Base-by-base conservation (phyloP, 2,888 invertebrate species). In the Drosophila meridionalis region DNA sequence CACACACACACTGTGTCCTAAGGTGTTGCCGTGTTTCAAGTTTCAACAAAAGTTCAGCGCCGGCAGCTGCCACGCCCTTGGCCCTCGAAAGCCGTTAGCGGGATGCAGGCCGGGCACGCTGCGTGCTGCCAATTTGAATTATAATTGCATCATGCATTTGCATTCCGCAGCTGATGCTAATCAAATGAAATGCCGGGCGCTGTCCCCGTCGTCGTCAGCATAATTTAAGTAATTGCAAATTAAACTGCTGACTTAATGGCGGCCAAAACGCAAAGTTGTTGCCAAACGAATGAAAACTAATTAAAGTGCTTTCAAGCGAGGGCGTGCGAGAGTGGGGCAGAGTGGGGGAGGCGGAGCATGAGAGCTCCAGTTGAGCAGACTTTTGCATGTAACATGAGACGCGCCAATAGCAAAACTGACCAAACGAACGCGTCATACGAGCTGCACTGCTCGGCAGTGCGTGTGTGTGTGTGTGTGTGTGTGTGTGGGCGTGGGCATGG, bases 191-290 rank as follows among this genome's bases (percentile, higher is more conserved):
- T 52, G 61, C 36, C 53, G 60, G 67, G 65, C 75, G 75, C 65
- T 63, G 76, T 56, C 48, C 50, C 57, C 48, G 7, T 36, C 11
- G 30, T 45, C 11, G 34, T 42, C 43, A 65, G 57, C 79, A 73
- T 73, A 73, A 87, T 80, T 73, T 74, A 65, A 73, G 59, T 73
- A 78, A 80, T 85, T 80, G 88, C 76, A 82, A 87, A 84, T 73
- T 76, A 69, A 77, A 75, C 77, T 74, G 53, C 77, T 68, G 67
- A 60, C 70, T 76, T 66, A 74, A 76, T 78, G 78, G 67, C 84
- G 80, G 60, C 75, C 69, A 47, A 65, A 74, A 65, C 48, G 38
- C 52, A 45, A 59, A 65, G 45, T 9, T 36, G 57, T 61, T 61
- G 67, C 50, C 47, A 55, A 63, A 45, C 66, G 40, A 64, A 52